A percentile compares a stretch with the other conserved stretches of the same genome.
These are phyloP conservation scores for Lepidothrix coronata DNA, from an alignment of 2,113 vertebrate genomes.

Conservation along the genomic window DNA sequence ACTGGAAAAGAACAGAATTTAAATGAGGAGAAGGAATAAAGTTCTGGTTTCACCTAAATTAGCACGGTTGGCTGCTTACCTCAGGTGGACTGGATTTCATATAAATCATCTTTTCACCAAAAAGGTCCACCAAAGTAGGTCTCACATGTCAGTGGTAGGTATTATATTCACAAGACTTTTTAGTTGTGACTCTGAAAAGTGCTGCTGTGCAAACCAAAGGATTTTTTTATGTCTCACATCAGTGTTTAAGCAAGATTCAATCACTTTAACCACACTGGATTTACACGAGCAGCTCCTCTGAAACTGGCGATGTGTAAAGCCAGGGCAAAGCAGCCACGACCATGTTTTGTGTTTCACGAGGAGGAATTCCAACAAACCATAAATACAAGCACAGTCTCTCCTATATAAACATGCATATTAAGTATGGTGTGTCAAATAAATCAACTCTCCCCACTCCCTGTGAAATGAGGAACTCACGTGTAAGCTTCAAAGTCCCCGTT, in stretches of 20 bases:
- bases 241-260: not conserved
- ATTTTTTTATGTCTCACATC: not conserved
- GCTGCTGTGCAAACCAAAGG: not conserved
- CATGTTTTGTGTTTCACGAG: not conserved
- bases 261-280: not conserved
- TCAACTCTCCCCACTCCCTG: not conserved
- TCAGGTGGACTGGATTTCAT: not conserved
- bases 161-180: not conserved
- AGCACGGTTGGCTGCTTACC: not conserved
- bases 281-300: not conserved
- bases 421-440: not conserved
- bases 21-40: not conserved
- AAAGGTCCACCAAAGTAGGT: not conserved
- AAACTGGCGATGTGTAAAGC: not conserved
- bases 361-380: not conserved
- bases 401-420: rapidly evolving
- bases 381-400: not conserved
- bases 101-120: not conserved
- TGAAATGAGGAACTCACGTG: conserved; percentile 81
- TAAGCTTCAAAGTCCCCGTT: conserved; percentile 98
- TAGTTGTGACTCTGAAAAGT: not conserved
- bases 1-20: not conserved
- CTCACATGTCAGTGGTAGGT: not conserved
- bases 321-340: not conserved
- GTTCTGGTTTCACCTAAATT: not conserved